Base-by-base conservation (phyloP, 1,140 invertebrate genomes). In the Atta cephalotes region DNA sequence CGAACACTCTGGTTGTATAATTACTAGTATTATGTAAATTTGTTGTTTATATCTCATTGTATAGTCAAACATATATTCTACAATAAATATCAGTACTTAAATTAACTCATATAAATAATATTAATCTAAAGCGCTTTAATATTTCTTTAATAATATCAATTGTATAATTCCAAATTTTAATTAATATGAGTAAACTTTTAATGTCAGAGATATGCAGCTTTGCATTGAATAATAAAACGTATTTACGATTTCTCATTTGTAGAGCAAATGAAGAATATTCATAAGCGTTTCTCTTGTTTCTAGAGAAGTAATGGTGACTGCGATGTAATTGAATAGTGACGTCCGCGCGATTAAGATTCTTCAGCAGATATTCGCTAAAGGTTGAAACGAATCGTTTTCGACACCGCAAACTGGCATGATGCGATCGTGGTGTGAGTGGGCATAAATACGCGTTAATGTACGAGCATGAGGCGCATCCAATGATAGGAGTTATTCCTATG, bases 381-480 rank as follows among this genome's bases (percentile, higher is more conserved):
- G 68, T 10, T 60, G 16, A 72, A 62, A 82, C 39, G 80, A 49
- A 82, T 74, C 56, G 80, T 82, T 82, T 82, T 82, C 80, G 80
- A 74, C 31, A 81, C 35, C 39, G 79, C 66, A 58, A 71, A 72
- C 65, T 39, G 14, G 51, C 18, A 25, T 25, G 56, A 49, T 81
- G 35, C 18, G 66, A 82, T 82, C 25, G 39, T 74, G 3, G 56
- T 10, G 25, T 16, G 35, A 31, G 12, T 14, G n/a, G 35, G 12
- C 70, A 25, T 82, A 74, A 72, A 74, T 39, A 62, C 21, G 66
- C 80, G 80, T 74, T 82, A 82, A 82, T 74, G 39, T 74, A 82
- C 39, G 80, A 74, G 39, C 68, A 4, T 35, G 35, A 72, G 53
- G 35, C 21, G 45, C 68, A 82, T 72, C 53, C 16, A 35, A 39